Percentiles rank a stretch among this genome's conserved stretches.
Conservation (phyloP, 2,888 invertebrate genomes). For the Aphrophora alni region DNA sequence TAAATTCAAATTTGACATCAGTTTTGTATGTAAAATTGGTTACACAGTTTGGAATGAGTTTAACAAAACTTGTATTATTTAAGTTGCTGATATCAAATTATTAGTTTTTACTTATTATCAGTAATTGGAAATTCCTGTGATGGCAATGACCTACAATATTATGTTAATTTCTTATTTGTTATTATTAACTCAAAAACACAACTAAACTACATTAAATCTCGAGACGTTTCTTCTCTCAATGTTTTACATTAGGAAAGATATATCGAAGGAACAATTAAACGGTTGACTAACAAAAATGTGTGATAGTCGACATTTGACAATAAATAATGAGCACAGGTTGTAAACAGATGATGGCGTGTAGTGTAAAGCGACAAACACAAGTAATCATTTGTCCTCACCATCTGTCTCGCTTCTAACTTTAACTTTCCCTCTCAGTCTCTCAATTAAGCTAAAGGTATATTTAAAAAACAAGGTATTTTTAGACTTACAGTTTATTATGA, state of each 20-base stretch:
- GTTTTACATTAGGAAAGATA: background rate
- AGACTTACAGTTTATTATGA: slow-evolving; percentile 1
- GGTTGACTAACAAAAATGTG: background rate
- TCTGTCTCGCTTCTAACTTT: background rate
- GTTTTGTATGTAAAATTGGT: no score
- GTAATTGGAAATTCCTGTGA: no score
- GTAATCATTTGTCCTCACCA: slow-evolving; percentile 4
- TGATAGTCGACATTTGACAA: background rate
- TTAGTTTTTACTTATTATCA: no score
- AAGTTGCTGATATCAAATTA: no score
- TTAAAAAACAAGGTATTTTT: background rate
- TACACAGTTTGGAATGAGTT: no score
- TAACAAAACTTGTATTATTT: no score
- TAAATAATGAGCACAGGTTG: background rate
- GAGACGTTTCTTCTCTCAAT: background rate
- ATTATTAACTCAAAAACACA: no score
- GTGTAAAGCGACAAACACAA: slow-evolving; percentile 1
- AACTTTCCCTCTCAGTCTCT: background rate
- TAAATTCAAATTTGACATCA: no score
- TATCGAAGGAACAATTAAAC: background rate
- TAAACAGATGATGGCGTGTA: background rate
- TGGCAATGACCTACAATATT: no score
- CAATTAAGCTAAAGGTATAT: background rate
- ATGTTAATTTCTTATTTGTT: no score
- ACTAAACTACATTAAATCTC: no score